Evolutionary conservation across 2,113 vertebrate species (phyloP), one percentile per base, ranked within the genome.

Genomic region (Mugil cephalus): DNA sequence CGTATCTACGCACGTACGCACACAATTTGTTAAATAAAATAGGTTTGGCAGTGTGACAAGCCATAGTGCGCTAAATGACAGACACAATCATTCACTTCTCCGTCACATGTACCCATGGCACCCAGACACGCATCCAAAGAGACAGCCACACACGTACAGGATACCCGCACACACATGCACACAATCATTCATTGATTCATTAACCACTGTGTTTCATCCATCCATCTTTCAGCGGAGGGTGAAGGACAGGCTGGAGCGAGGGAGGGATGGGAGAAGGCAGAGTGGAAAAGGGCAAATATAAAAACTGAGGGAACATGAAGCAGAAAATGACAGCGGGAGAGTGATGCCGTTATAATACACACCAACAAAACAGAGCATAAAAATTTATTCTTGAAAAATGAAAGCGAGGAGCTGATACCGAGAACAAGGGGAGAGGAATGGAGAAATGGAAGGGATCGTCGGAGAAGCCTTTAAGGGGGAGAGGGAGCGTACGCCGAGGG

Each of bases 171-270:
- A 56, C 62, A 52, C 64, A 40, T 39, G 62, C 3, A 52, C 7
- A 53, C 45, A 83, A 79, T 75, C 46, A 77, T 82, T 88, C 55
- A 82, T 63, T 91, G 82, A 87, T 85, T 87, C 83, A 90, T 91
- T 87, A 91, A 81, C 69, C 77, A 84, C 77, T 83, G 67, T 78
- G 77, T 82, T 77, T 67, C 74, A 52, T 84, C 52, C 70, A 86
- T 89, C 75, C 66, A 87, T 84, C 88, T 87, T 77, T 88, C 77
- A 79, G 51, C 74, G 47, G 69, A 79, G 78, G 69, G 80, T 84
- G 74, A 90, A 90, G 75, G 83, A 59, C 76, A 48, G n/a, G 36
- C 45, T 15, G 38, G 15, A 61, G n/a, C 48, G 70, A 83, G 11
- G 36, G 24, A 58, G n/a, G 40, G 36, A 73, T n/a, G 3, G 43